phyloP scores from a whole-genome alignment of 2,888 invertebrate species.

The Brachyopa scutellaris region DNA sequence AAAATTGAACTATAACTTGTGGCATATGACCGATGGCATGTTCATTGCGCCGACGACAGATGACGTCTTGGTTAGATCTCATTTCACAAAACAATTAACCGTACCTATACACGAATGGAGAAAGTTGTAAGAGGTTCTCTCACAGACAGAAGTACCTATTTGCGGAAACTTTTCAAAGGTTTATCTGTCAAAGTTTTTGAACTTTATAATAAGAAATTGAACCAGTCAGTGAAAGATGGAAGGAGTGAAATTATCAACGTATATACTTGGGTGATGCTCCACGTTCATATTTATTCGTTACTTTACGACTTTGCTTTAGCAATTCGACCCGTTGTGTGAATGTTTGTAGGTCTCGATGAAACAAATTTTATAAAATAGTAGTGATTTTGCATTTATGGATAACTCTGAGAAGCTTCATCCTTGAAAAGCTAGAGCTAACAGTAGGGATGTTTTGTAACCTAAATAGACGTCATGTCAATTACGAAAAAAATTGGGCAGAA shows the following conservation, averaged over 20 bases:
- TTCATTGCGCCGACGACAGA: constrained; percentile 9
- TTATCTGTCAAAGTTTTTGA: constrained; percentile 7
- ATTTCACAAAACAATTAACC: neutral
- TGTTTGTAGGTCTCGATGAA: too few relatives aligned
- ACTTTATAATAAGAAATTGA: neutral
- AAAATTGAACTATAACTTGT: constrained; percentile 56
- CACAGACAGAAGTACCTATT: too few relatives aligned
- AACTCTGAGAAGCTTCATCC: too few relatives aligned
- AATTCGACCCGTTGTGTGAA: too few relatives aligned
- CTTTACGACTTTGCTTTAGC: too few relatives aligned
- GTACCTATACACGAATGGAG: neutral
- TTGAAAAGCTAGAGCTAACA: too few relatives aligned
- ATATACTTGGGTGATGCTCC: neutral
- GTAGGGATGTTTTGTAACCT: too few relatives aligned
- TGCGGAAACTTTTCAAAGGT: neutral
- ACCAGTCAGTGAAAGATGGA: neutral
- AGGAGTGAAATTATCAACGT: neutral
- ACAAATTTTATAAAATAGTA: too few relatives aligned
- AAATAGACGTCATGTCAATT: too few relatives aligned
- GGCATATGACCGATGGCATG: constrained; percentile 40
- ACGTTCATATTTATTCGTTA: too few relatives aligned
- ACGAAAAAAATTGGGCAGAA: too few relatives aligned
- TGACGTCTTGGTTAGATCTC: neutral
- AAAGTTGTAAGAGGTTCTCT: neutral
- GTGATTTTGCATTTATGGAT: too few relatives aligned